Evolutionary conservation across 2,797 vertebrate genomes (phyloP), one percentile per base, ranked within the genome.

Genomic region (Todus mexicanus): DNA sequence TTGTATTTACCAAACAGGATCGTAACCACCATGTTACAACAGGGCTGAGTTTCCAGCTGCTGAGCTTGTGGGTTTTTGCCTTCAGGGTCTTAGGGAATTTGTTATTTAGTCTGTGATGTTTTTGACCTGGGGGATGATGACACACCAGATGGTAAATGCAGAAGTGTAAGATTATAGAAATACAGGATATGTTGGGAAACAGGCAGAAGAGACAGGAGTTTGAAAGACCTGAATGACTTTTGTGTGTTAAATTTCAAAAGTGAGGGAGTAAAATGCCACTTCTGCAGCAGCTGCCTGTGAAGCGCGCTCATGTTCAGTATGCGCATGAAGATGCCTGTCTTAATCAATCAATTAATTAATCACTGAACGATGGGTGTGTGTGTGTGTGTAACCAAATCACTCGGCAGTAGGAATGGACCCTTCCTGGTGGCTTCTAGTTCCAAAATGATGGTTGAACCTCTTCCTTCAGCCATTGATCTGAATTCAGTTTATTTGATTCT

Each of bases 1-100:
- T 90, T 93, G 2, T 89, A 31, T 95, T 97, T 95, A 35, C 83
- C 86, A 87, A 95, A 29, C 64, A 72, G 82, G 70, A 76, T 51
- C 0, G 2, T 78, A 87, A 76, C 82, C 64, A 60, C 69, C 1
- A 4, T 25, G 57, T 95, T 86, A 91, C 87, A 90, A 71, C 79
- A 92, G 78, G 6, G 22, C 61, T 83, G 82, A 71, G 66, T 15
- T 78, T 85, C 61, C 59, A 56, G 22, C 76, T 95, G 82, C 92
- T 94, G 92, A 96, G 87, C 78, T 85, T 63, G 79, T 85, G 54
- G 10, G 25, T 92, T 92, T n/a, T 85, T 88, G 25, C 51, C 26
- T 70, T 22, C 8, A 82, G 54, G 78, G 13, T 60, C 12, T 42
- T 47, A 53, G 35, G 45, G 35, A 38, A 21, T 88, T 87, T 91